phyloP scores from a whole-genome alignment of 2,797 vertebrate genomes.

The Darevskia mixta region DNA sequence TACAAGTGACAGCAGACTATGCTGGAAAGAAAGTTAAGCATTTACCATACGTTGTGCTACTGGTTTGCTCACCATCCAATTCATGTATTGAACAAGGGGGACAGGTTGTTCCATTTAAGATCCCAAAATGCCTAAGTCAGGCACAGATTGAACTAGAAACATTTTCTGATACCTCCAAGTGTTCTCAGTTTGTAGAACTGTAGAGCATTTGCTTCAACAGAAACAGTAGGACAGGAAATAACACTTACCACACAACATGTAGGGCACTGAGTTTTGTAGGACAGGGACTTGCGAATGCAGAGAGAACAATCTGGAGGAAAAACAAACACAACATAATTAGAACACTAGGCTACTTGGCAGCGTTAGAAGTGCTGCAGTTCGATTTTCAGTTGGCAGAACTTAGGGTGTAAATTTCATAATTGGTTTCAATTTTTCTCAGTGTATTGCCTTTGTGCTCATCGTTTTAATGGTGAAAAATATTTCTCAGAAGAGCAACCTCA shows the following conservation, averaged over 20 bases:
- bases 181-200: background rate
- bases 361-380: background rate
- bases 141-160: background rate
- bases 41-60: too few species aligned
- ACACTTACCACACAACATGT: conserved; percentile 91
- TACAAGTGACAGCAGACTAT: background rate
- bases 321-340: conserved; percentile 9
- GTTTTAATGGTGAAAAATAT: background rate
- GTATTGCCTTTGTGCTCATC: background rate
- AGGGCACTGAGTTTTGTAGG: conserved; percentile 92
- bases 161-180: background rate
- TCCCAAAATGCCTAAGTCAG: background rate
- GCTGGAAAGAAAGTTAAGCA: too few species aligned
- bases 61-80: too few species aligned
- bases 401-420: background rate
- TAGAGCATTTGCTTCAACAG: background rate
- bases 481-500: background rate
- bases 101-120: too few species aligned
- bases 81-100: too few species aligned
- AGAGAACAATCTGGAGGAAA: conserved; percentile 91
- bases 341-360: background rate
- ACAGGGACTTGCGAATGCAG: conserved; percentile 94
- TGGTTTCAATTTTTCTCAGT: background rate
- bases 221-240: background rate
- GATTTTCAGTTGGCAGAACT: background rate